Percentiles rank a stretch among this genome's conserved stretches.
phyloP scores from a whole-genome alignment of 64 coral and sea anemone genomes.

The Montipora foliosa region DNA sequence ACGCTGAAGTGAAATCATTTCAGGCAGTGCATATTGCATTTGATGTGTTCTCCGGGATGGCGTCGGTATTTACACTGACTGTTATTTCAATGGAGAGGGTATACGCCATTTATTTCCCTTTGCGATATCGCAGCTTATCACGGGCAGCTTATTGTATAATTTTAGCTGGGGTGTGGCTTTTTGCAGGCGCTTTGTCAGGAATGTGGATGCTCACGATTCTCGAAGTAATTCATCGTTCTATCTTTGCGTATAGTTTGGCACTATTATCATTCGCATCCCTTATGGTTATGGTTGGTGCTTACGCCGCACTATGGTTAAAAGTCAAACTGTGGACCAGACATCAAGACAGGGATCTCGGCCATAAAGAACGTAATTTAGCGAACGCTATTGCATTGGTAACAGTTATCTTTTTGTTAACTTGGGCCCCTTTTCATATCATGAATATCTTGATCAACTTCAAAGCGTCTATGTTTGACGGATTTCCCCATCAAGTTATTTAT shows the following conservation, averaged over 20 bases:
- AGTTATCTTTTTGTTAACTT: slow-evolving; percentile 78
- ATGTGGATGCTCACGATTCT: slow-evolving; percentile 30
- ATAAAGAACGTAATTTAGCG: slow-evolving; percentile 73
- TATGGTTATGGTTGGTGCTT: slow-evolving; percentile 50
- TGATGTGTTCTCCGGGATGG: slow-evolving; percentile 83
- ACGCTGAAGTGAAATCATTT: slow-evolving; percentile 8
- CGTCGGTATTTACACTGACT: slow-evolving; percentile 83
- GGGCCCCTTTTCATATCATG: slow-evolving; percentile 92
- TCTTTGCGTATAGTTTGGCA: slow-evolving; percentile 76
- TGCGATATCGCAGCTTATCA: slow-evolving; percentile 52
- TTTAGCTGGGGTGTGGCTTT: slow-evolving; percentile 51
- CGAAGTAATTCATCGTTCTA: background rate
- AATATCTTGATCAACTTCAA: slow-evolving; percentile 87
- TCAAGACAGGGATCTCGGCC: slow-evolving; percentile 24
- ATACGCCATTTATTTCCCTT: slow-evolving; percentile 73
- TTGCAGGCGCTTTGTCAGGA: slow-evolving; percentile 67
- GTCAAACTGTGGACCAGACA: slow-evolving; percentile 58
- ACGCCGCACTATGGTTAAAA: slow-evolving; percentile 85
- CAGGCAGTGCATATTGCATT: slow-evolving; percentile 46
- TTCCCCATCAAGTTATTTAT: slow-evolving; percentile 66
- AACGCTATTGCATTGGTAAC: slow-evolving; percentile 79
- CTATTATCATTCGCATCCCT: slow-evolving; percentile 76
- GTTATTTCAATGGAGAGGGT: slow-evolving; percentile 82
- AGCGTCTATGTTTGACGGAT: slow-evolving; percentile 6
- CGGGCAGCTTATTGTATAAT: slow-evolving; percentile 47